Evolutionary conservation across 37 sponge, comb jelly and placozoan species (phyloP), one percentile per base, ranked within the genome.

Genomic region (Diacarnus erythraeanus): DNA sequence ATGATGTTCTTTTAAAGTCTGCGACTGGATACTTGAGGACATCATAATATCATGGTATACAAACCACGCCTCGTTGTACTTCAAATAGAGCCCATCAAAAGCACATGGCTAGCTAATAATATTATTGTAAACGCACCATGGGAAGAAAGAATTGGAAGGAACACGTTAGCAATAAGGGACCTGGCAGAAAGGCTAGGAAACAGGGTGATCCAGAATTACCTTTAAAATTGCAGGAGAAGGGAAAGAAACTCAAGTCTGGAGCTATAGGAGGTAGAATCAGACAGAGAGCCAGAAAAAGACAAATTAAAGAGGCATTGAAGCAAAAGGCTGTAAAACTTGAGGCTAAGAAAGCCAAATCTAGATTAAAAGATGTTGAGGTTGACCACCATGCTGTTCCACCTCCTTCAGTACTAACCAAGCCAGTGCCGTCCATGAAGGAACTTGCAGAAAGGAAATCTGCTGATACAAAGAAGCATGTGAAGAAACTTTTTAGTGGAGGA

Each of bases 101-200:
- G 29, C 65, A 64, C 65, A 30, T 64, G 65, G 57, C 12, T 18
- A 54, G 18, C 18, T 21, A 54, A 54, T 12, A 12, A 54, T 54
- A 18, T n/a, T n/a, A 25, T 8, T 17, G 37, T 36, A 69, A 37
- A 69, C 31, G 4, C 1, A 1, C 15, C 38, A 63, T 63, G 77
- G 77, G 64, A 10, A 63, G 77, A 57, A 31, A 65, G 66, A 65
- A 65, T 3, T 65, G 66, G 66, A 30, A 74, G 64, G 72, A 80
- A 83, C 27, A 35, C 29, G 33, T 35, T 43, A n/a, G n/a, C n/a
- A 78, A 86, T 60, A 84, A 76, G 43, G 93, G 93, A 0, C 85
- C 85, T 26, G 93, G 93, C 3, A 84, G 74, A 54, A 87, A 84
- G 59, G 39, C 82, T 20, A 76, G 79, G 59, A 92, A 92, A 77